These are phyloP conservation scores for Balearica regulorum DNA, from an alignment of 2,797 vertebrate species.

Conservation along the genomic window DNA sequence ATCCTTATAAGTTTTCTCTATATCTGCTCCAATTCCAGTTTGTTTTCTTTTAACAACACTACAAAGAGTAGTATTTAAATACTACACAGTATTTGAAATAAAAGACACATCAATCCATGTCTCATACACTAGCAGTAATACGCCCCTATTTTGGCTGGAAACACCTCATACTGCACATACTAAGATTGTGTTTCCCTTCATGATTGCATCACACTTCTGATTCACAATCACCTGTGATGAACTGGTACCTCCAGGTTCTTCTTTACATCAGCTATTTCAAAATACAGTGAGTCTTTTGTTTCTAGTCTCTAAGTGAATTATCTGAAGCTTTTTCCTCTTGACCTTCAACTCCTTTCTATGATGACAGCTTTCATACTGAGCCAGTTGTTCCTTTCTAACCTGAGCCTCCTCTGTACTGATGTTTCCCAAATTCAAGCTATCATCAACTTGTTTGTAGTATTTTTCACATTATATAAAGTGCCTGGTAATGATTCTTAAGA, in stretches of 20 bases:
- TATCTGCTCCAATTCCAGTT: not conserved
- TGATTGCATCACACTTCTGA: not conserved
- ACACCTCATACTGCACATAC: not conserved
- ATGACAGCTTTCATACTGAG: not conserved
- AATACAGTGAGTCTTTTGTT: not conserved
- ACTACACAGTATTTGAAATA: not conserved
- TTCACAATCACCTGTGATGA: not conserved
- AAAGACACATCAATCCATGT: not conserved
- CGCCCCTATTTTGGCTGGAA: not conserved
- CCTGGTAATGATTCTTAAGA: not conserved
- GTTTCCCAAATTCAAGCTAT: not conserved
- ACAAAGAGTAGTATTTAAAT: not conserved
- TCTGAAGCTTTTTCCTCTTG: not conserved
- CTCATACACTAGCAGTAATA: not conserved
- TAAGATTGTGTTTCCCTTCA: not conserved
- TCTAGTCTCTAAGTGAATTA: not conserved
- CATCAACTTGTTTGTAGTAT: not conserved
- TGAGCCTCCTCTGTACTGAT: not conserved
- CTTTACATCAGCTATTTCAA: not conserved
- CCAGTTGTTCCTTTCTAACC: not conserved
- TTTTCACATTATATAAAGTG: not conserved
- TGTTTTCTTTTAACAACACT: not conserved
- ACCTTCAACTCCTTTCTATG: not conserved
- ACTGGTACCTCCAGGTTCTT: not conserved
- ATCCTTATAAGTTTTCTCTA: not conserved